Evolutionary conservation across 2,113 vertebrate genomes (phyloP).

Genomic region (Solea solea): DNA sequence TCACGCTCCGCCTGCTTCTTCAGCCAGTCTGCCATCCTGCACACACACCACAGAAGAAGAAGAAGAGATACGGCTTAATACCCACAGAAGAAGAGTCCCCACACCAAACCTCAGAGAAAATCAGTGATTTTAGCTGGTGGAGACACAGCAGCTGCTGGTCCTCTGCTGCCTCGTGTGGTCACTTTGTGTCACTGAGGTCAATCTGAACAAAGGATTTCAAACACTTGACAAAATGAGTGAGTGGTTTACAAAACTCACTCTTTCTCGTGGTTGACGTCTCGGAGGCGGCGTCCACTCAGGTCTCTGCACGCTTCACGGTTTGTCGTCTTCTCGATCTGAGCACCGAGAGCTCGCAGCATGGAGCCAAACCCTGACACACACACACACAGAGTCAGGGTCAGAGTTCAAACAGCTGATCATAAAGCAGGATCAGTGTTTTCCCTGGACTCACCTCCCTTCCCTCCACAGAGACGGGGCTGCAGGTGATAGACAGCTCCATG

Average conservation of each 20-base stretch:
- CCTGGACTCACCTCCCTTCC: constrained; percentile 89
- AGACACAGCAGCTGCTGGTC: too few species aligned
- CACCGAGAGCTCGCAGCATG: constrained; percentile 95
- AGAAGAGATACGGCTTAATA: neutral
- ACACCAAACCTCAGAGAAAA: too few species aligned
- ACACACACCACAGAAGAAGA: constrained; percentile 19
- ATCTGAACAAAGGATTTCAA: neutral
- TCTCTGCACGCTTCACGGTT: constrained; percentile 96
- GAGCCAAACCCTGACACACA: constrained; percentile 90
- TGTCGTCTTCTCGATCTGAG: constrained; percentile 98
- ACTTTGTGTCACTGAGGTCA: too few species aligned
- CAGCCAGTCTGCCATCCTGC: constrained; percentile 97
- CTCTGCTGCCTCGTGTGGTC: too few species aligned
- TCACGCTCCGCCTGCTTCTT: constrained; percentile 94
- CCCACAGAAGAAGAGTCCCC: neutral
- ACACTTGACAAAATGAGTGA: too few species aligned
- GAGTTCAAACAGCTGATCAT: neutral
- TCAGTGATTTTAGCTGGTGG: too few species aligned
- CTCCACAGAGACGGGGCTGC: constrained; percentile 89
- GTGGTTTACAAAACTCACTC: constrained; percentile 80
- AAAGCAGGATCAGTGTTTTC: neutral
- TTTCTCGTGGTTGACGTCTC: constrained; percentile 98
- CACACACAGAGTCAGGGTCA: neutral
- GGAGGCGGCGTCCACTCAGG: constrained; percentile 91
- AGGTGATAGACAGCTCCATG: constrained; percentile 86